Evolutionary conservation across 2,888 invertebrate species (phyloP).

Genomic region (Thymelicus lineola): DNA sequence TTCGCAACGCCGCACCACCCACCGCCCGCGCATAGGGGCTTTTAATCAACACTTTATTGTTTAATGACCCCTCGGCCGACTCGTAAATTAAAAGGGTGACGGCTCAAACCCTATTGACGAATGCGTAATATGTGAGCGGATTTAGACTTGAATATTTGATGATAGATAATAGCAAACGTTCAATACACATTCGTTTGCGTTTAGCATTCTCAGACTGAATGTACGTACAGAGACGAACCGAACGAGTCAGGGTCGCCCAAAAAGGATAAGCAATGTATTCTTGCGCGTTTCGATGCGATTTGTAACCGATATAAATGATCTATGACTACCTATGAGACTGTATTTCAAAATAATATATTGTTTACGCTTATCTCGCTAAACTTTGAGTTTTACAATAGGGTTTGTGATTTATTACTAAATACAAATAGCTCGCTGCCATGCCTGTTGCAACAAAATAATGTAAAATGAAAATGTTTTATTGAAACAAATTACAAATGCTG

Average conservation of each 20-base stretch:
- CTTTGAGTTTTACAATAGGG: slow-evolving; percentile 23
- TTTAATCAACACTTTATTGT: slow-evolving; percentile 86
- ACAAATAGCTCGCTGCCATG: not conserved
- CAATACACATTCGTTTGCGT: slow-evolving; percentile 19
- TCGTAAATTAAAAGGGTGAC: slow-evolving; percentile 85
- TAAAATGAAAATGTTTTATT: slow-evolving; percentile 15
- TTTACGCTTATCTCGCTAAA: slow-evolving; percentile 28
- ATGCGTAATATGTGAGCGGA: slow-evolving; percentile 77
- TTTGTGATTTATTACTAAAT: slow-evolving; percentile 21
- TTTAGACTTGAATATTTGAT: slow-evolving; percentile 74
- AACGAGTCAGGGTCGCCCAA: slow-evolving; percentile 30
- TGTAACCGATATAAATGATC: slow-evolving; percentile 36
- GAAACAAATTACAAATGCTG: slow-evolving; percentile 7
- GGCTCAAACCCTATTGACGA: slow-evolving; percentile 82
- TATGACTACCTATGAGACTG: slow-evolving; percentile 21
- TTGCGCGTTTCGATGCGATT: slow-evolving; percentile 25
- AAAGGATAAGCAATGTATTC: slow-evolving; percentile 28
- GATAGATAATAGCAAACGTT: slow-evolving; percentile 62
- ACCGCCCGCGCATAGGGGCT: slow-evolving; percentile 81
- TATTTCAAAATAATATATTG: slow-evolving; percentile 34
- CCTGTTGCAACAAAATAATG: not conserved
- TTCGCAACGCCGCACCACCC: slow-evolving; percentile 64
- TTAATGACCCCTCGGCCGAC: slow-evolving; percentile 83
- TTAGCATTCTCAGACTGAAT: slow-evolving; percentile 24
- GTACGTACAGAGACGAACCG: slow-evolving; percentile 14